Percentiles rank a stretch among this genome's conserved stretches.
phyloP scores from a whole-genome alignment of 2,888 invertebrate species.

The Heliconius ismenius region DNA sequence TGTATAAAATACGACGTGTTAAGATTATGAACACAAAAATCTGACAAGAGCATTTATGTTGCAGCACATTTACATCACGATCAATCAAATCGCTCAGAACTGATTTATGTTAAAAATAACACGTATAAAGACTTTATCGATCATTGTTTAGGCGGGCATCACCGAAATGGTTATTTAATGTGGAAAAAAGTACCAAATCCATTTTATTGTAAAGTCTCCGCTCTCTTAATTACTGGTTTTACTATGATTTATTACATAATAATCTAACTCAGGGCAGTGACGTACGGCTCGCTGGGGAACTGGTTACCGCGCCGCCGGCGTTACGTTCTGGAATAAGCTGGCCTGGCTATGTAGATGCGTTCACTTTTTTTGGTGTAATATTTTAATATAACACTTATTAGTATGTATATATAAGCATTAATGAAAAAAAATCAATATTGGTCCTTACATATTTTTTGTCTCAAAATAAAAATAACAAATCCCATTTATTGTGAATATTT shows the following conservation, averaged over 20 bases:
- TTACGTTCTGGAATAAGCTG: slow-evolving; percentile 53
- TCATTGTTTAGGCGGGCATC: slow-evolving; percentile 66
- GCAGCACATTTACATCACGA: slow-evolving; percentile 30
- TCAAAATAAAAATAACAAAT: background rate
- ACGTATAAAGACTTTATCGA: slow-evolving; percentile 57
- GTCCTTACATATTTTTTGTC: background rate
- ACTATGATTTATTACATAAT: slow-evolving; percentile 81
- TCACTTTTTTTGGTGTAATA: slow-evolving; percentile 8
- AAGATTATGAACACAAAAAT: slow-evolving; percentile 3
- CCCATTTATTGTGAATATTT: background rate
- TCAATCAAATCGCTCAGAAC: slow-evolving; percentile 40
- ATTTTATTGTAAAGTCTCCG: slow-evolving; percentile 77
- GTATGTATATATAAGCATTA: background rate
- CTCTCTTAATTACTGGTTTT: slow-evolving; percentile 80
- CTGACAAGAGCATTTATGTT: slow-evolving; percentile 28
- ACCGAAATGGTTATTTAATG: slow-evolving; percentile 78
- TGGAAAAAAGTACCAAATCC: slow-evolving; percentile 75
- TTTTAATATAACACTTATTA: background rate
- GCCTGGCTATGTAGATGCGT: slow-evolving; percentile 33
- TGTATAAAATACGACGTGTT: slow-evolving; percentile 12
- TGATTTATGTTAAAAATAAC: slow-evolving; percentile 43
- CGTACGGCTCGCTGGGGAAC: slow-evolving; percentile 73
- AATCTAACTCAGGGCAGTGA: slow-evolving; percentile 75
- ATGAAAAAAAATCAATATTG: background rate
- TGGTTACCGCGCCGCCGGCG: slow-evolving; percentile 73